These are phyloP conservation scores for Plectropomus leopardus DNA, from an alignment of 2,113 vertebrate species.

Conservation along the genomic window DNA sequence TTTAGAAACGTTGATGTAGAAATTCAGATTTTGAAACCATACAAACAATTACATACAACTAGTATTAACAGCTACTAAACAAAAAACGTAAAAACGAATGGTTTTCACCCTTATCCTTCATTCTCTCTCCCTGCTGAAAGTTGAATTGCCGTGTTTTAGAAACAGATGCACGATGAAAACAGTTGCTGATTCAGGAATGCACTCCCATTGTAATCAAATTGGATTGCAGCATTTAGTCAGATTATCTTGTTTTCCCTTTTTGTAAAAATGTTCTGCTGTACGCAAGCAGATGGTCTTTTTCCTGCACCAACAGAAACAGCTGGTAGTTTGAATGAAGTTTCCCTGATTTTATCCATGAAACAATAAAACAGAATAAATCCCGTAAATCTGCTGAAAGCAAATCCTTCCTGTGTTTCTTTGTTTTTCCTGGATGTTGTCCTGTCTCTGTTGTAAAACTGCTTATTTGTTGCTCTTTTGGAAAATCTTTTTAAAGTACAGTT, in stretches of 20 bases:
- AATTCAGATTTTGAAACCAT: background rate
- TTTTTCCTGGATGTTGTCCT: background rate
- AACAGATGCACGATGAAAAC: conserved; percentile 25
- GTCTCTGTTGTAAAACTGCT: background rate
- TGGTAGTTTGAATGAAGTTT: conserved; percentile 18
- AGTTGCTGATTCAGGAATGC: background rate
- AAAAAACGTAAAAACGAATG: too few species aligned
- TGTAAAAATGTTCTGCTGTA: background rate
- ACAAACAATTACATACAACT: background rate
- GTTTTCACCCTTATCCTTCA: too few species aligned
- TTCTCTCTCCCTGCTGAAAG: background rate
- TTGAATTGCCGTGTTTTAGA: background rate
- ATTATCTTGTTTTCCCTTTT: conserved; percentile 47
- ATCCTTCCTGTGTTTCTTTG: conserved; percentile 49
- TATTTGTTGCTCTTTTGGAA: background rate
- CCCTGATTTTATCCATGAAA: conserved; percentile 16
- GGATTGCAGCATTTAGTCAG: background rate
- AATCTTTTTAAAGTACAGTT: background rate
- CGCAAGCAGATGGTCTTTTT: conserved; percentile 20
- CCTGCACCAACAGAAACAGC: conserved; percentile 17
- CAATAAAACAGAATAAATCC: conserved; percentile 2
- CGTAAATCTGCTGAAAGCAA: conserved; percentile 11
- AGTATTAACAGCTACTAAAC: background rate
- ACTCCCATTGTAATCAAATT: background rate
- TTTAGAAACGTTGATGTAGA: too few species aligned